Base-by-base conservation (phyloP, 2,888 invertebrate genomes). In the Drosophila kanekoi region DNA sequence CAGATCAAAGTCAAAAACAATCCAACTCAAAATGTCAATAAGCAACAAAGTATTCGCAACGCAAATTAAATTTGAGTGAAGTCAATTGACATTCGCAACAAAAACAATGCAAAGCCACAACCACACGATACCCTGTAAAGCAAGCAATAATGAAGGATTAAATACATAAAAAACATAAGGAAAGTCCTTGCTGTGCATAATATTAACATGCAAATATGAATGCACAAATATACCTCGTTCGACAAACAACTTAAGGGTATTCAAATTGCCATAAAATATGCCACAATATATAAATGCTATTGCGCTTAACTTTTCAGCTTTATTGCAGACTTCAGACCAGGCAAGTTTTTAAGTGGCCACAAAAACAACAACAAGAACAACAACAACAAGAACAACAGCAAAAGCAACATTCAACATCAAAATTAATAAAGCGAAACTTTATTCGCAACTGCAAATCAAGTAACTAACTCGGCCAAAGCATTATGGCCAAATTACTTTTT, bases 371-470 rank as follows among this genome's bases (percentile, higher is more conserved):
- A 37, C 40, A 38, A 40, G 23, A 20, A 32, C 43, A 43, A 38
- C 14, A 72, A 56, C 1, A 18, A 18, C 20, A 20, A 23, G 5
- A 57, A 35, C n/a, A 58, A 32, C 38, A 70, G 45, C 13, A 67
- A 23, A 43, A 79, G 54, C 58, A 72, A 67, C 64, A 76, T 68
- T 77, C 69, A 68, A 74, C 72, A 82, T 77, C 68, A 78, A 83
- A 86, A 86, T 86, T 86, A 86, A 86, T 86, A 86, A 87, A 81
- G 86, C 86, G 81, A 87, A 86, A 86, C 88, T 86, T 86, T 81
- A 88, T 86, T 80, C 84, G 88, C 81, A 88, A 86, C 88, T 86
- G 85, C 86, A 88, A 88, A 86, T 81, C 81, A 83, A 83, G 88
- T 88, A 83, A 88, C 86, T 83, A 81, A 84, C 85, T 87, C 80